A percentile compares a stretch with the other conserved stretches of the same genome.
phyloP scores from a whole-genome alignment of 2,888 invertebrate genomes.

The Trachelus troglodyta region DNA sequence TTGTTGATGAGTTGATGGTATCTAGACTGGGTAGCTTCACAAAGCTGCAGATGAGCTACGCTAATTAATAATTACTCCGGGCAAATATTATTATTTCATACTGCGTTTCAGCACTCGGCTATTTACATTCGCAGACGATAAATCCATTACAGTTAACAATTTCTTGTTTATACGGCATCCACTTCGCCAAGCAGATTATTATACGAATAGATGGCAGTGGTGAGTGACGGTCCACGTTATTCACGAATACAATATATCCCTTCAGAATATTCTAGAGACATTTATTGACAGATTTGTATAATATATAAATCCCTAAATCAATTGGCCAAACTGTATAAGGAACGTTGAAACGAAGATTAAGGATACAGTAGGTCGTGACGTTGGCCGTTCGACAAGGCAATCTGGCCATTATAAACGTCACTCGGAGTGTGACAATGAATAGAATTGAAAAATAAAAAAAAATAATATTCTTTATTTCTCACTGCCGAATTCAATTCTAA shows the following conservation, averaged over 20 bases:
- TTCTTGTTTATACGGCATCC: background rate
- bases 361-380: no score
- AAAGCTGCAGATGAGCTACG: background rate
- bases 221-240: background rate
- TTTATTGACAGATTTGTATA: background rate
- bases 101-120: background rate
- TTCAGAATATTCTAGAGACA: no score
- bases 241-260: background rate
- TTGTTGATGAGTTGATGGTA: background rate
- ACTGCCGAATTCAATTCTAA: no score
- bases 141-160: background rate
- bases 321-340: background rate
- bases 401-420: no score
- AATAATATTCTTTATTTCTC: background rate
- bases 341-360: background rate
- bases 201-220: background rate
- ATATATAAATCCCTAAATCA: background rate
- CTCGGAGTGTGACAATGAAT: no score
- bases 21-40: background rate
- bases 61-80: constrained; percentile 5
- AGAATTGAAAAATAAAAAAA: no score
- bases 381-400: no score
- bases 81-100: constrained; percentile 6
- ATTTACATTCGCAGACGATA: constrained; percentile 1
- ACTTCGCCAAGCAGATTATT: background rate